Conservation (phyloP, 2,797 vertebrate species). For the Enteromius radiatus region DNA sequence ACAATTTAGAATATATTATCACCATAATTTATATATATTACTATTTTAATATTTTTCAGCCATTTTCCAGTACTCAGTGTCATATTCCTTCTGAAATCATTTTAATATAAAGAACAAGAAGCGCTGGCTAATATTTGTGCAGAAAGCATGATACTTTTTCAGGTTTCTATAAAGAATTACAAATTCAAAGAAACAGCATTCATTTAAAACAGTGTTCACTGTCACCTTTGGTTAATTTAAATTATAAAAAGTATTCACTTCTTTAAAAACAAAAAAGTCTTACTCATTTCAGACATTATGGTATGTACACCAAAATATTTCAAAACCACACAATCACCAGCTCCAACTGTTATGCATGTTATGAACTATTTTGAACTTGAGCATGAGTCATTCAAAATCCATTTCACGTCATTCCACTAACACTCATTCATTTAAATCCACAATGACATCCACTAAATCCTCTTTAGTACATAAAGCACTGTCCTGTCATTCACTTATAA, state of each 20-base stretch:
- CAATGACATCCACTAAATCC: conserved; percentile 6
- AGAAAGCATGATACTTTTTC: neutral
- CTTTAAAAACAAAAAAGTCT: neutral
- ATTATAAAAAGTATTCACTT: neutral
- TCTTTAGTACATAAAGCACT: conserved; percentile 5
- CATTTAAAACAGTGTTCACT: neutral
- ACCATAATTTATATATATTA: neutral
- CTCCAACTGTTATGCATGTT: neutral
- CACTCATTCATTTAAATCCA: conserved; percentile 10
- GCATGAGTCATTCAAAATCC: conserved; percentile 24
- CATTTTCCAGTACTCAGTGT: neutral
- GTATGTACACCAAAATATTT: neutral
- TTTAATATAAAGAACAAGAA: neutral
- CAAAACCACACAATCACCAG: neutral
- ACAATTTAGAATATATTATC: neutral
- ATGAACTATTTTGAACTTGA: neutral
- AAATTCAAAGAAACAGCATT: no score
- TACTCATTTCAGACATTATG: neutral
- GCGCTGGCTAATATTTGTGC: neutral
- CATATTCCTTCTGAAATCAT: neutral
- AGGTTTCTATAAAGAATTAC: neutral
- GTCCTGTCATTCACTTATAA: neutral
- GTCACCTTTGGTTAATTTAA: neutral
- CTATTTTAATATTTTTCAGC: neutral
- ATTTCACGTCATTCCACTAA: neutral